These are phyloP conservation scores for Apis laboriosa DNA, from an alignment of 1,140 invertebrate species.

Conservation along the genomic window DNA sequence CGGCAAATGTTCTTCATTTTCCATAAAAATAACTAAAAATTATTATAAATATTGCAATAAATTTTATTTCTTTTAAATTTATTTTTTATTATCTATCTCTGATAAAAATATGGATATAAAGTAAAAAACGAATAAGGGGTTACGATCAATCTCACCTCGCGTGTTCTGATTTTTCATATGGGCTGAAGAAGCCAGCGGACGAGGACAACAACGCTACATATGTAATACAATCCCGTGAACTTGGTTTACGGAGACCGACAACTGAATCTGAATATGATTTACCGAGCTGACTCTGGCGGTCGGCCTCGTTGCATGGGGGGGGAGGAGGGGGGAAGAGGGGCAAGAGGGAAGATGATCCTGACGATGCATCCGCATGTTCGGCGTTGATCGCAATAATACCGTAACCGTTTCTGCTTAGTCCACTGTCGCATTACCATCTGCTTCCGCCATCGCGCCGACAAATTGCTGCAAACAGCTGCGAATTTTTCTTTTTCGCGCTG, in stretches of 20 bases:
- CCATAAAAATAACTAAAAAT: too few species aligned
- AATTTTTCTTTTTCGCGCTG: background rate
- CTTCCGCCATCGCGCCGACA: constrained; percentile 35
- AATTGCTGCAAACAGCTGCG: background rate
- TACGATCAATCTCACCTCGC: too few species aligned
- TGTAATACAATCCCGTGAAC: constrained; percentile 17
- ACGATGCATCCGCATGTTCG: constrained; percentile 34
- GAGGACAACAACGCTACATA: too few species aligned
- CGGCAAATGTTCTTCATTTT: too few species aligned
- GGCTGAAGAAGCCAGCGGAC: too few species aligned
- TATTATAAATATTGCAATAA: too few species aligned
- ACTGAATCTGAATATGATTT: constrained; percentile 74
- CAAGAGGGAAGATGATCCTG: constrained; percentile 17
- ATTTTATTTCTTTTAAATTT: too few species aligned
- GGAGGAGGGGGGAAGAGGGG: background rate
- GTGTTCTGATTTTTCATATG: too few species aligned
- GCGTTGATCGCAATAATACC: constrained; percentile 55
- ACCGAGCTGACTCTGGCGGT: constrained; percentile 44
- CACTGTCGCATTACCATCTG: constrained; percentile 41
- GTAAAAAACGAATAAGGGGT: too few species aligned
- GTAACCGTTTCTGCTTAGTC: constrained; percentile 42
- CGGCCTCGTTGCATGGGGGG: constrained; percentile 18
- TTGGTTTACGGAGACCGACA: constrained; percentile 64
- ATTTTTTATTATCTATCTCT: too few species aligned
- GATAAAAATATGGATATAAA: too few species aligned